Base-by-base conservation (phyloP, 1,140 invertebrate species). In the Teleogryllus occipitalis region DNA sequence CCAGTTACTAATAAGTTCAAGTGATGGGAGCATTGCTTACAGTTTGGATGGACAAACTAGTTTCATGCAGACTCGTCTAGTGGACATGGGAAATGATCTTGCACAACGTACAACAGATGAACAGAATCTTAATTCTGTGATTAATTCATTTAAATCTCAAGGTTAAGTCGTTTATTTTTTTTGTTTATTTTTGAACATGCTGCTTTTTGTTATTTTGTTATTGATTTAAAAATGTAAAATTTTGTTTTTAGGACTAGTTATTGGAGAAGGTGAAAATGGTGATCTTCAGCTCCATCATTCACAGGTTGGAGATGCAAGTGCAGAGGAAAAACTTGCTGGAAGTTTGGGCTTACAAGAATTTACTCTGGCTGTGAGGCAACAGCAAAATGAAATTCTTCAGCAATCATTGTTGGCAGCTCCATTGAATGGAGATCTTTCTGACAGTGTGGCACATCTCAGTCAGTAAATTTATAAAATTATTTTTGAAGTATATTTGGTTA, bases 11-110 rank as follows among this genome's bases (percentile, higher is more conserved):
- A 79, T 79, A 12, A 79, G 78, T 49, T 49, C 46, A 12, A 75
- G 78, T 15, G 78, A 74, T 27, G 78, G 78, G n/a, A 79, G 74
- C 21, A 79, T 79, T 21, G 49, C 78, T 12, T 79, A 79, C 54
- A 79, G 78, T 8, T 47, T 74, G 39, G 78, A 79, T n/a, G 21
- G 47, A 72, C 46, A 10, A 14, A 18, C 54, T 3, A 18, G 54
- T 65, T 65, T 65, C 18, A 10, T 65, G 54, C 54, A 65, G 54
- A 65, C 54, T 14, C 10, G 54, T 14, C 10, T 65, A 18, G 54
- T 65, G 10, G 54, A 65, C 18, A 10, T 65, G 18, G 54, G 7
- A 18, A 65, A 65, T 65, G 54, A 65, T 65, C 18, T 65, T 10
- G 10, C 54, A 3, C 54, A 65, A 0, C 18, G 54, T 65, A 7